phyloP scores from a whole-genome alignment of 2,113 vertebrate species.

The Aldabrachelys gigantea region DNA sequence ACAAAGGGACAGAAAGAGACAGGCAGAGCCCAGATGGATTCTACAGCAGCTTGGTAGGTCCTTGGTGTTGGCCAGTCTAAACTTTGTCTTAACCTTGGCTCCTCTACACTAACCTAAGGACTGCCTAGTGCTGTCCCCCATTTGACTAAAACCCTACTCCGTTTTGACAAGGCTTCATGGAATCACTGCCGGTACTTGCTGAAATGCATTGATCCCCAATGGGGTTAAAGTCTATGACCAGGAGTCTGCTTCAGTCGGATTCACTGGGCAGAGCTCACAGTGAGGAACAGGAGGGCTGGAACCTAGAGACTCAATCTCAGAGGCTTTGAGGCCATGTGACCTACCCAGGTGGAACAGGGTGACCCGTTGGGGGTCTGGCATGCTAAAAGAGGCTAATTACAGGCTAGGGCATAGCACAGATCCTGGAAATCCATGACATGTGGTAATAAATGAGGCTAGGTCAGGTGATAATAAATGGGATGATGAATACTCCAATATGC shows the following conservation, averaged over 20 bases:
- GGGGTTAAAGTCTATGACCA: background rate
- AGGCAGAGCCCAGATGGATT: too few relatives aligned
- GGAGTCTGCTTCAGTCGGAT: background rate
- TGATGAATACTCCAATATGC: slow-evolving; percentile 19
- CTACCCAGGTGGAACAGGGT: too few relatives aligned
- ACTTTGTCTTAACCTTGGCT: too few relatives aligned
- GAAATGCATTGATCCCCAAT: background rate
- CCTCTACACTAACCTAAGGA: background rate
- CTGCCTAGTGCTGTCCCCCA: background rate
- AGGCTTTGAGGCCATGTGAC: background rate
- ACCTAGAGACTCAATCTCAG: background rate
- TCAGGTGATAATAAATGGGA: background rate
- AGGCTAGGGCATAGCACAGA: background rate
- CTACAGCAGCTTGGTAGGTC: too few relatives aligned
- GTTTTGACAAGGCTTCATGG: background rate
- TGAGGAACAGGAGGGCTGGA: background rate
- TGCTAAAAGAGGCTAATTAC: background rate
- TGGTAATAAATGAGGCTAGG: background rate
- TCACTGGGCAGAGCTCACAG: background rate
- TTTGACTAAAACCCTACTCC: background rate
- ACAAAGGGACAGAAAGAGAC: too few relatives aligned
- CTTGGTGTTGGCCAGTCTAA: too few relatives aligned
- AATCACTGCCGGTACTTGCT: background rate
- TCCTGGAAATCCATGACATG: background rate
- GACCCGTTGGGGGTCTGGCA: background rate